Evolutionary conservation across 2,888 invertebrate genomes (phyloP), one percentile per base, ranked within the genome.

Genomic region (Scaptomyza caliginosa): DNA sequence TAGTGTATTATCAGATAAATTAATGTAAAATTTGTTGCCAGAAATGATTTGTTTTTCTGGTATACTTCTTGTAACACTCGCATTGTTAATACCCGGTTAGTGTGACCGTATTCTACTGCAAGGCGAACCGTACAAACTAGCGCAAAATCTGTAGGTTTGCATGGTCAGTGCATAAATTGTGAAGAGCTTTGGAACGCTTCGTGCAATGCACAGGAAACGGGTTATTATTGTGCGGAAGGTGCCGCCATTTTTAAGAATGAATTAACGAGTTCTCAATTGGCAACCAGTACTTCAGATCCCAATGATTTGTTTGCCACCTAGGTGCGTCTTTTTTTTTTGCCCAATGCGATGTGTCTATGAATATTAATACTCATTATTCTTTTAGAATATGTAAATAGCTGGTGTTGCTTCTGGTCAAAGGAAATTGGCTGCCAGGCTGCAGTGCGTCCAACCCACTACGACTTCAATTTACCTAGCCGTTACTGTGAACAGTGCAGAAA

Each of bases 341-440:
- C 13, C n/a, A n/a, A n/a, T n/a, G n/a, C n/a, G n/a, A n/a, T 38
- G 10, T 36, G 8, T 2, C 23, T n/a, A 1, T 8, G 21, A 36
- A 7, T 26, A 2, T 11, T 7, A 8, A 26, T 38, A 4, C 11
- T 3, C 17, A 3, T 32, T 6, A 11, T 5, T 39, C 2, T 4
- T 19, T n/a, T 13, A 46, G 46, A 32, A 3, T 11, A 21, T 32
- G 30, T 32, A 3, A 10, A 10, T 10, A 4, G 2, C 3, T 54
- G 26, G 34, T 80, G 81, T 23, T 79, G 78, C 32, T 49, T 79
- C 4, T 77, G 60, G 48, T 80, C 80, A 0, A 10, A 13, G 0
- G 0, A 6, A 0, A 0, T 34, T 1, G 77, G 80, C 4, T 79
- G 78, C 23, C 58, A 65, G 10, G 8, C 48, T 4, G 63, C 62